A percentile compares a stretch with the other conserved stretches of the same genome.
Conservation (phyloP, 2,888 invertebrate genomes). For the Toxonevra muliebris region DNA sequence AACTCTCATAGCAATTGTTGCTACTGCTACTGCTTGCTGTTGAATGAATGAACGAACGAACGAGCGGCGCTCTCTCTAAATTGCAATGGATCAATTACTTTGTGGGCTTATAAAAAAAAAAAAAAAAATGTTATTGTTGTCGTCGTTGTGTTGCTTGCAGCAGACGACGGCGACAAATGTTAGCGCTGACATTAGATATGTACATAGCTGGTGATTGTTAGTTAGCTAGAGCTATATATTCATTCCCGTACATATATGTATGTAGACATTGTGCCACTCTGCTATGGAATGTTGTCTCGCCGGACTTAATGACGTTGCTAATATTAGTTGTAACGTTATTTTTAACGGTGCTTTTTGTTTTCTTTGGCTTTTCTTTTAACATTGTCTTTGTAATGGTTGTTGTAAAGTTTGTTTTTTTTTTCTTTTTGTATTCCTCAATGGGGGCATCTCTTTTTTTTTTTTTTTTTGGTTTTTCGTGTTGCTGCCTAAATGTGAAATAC, state of each 20-base stretch:
- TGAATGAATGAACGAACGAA: no score
- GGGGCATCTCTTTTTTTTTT: no score
- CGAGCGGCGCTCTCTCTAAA: slow-evolving; percentile 40
- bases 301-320: slow-evolving; percentile 56
- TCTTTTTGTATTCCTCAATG: no score
- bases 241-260: no score
- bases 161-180: slow-evolving; percentile 20
- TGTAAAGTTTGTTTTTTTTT: no score
- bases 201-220: no score
- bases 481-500: no score
- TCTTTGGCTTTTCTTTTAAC: slow-evolving; percentile 13
- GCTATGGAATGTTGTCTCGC: slow-evolving; percentile 56
- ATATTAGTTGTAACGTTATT: not conserved
- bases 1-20: not conserved
- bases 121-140: slow-evolving; percentile 22
- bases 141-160: slow-evolving; percentile 6
- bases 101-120: slow-evolving; percentile 44
- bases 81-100: slow-evolving; percentile 59
- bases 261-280: slow-evolving; percentile 41
- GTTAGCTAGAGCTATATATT: no score
- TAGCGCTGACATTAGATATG: no score
- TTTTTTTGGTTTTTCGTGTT: no score
- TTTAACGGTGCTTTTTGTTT: slow-evolving; percentile 30
- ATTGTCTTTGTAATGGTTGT: not conserved
- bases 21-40: slow-evolving; percentile 6